phyloP scores from a whole-genome alignment of 2,797 vertebrate genomes.

The Artibeus lituratus region DNA sequence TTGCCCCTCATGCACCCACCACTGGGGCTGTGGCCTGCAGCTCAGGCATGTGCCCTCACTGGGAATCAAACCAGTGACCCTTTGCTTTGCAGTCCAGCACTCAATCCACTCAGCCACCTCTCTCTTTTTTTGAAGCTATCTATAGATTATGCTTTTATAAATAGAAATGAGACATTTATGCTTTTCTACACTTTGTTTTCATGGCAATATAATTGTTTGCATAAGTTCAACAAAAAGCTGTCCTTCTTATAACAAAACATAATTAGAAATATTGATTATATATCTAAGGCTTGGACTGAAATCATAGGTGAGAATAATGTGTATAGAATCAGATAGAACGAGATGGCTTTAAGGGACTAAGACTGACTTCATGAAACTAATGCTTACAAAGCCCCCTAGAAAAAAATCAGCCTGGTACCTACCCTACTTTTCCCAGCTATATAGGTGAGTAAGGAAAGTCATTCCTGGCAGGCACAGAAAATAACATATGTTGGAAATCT shows the following conservation, averaged over 20 bases:
- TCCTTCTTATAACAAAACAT: constrained; percentile 12
- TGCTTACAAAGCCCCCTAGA: neutral
- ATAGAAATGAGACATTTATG: constrained; percentile 3
- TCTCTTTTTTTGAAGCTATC: neutral
- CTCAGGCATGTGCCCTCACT: too few species aligned
- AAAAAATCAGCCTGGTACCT: neutral
- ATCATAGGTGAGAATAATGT: neutral
- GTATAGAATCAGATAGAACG: neutral
- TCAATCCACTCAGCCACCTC: too few species aligned
- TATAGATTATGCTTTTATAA: neutral
- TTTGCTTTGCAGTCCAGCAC: too few species aligned
- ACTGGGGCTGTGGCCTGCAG: too few species aligned
- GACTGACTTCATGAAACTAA: neutral
- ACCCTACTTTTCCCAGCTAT: neutral
- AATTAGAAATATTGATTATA: constrained; percentile 20
- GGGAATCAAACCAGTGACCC: too few species aligned
- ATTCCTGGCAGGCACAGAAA: neutral
- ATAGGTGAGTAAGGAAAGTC: neutral
- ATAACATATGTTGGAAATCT: neutral
- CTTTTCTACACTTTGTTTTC: neutral
- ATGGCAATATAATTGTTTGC: constrained; percentile 19
- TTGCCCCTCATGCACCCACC: too few species aligned
- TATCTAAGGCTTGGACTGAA: neutral
- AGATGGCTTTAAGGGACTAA: neutral
- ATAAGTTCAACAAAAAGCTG: neutral